Conservation (phyloP, 2,888 invertebrate species). For the Carpatolechia fugitivella region DNA sequence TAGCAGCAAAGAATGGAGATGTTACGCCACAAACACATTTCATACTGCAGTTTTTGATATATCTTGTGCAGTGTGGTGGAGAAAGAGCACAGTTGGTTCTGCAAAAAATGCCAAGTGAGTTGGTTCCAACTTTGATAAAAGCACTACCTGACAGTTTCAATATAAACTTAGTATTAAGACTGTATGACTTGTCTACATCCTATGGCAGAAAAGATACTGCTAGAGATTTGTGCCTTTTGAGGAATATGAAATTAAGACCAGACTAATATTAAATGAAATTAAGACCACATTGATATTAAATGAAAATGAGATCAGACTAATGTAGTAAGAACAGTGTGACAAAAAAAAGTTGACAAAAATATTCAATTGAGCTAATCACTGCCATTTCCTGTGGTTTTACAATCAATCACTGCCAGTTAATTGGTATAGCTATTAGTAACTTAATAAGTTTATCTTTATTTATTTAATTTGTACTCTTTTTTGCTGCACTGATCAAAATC, state of each 20-base stretch:
- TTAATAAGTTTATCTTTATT: no score
- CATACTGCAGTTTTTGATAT: constrained; percentile 86
- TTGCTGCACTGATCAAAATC: no score
- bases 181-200: constrained; percentile 88
- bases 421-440: no score
- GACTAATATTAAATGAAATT: constrained; percentile 39
- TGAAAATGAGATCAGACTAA: no score
- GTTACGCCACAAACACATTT: constrained; percentile 91
- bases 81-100: constrained; percentile 85
- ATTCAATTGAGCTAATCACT: no score
- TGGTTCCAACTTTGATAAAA: constrained; percentile 89
- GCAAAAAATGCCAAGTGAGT: constrained; percentile 85
- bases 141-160: constrained; percentile 88
- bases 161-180: constrained; percentile 84
- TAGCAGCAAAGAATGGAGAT: constrained; percentile 85
- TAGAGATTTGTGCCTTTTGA: constrained; percentile 90
- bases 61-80: constrained; percentile 87
- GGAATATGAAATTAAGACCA: constrained; percentile 86
- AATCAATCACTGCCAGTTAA: no score
- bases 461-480: no score
- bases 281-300: constrained; percentile 63
- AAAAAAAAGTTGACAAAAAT: no score
- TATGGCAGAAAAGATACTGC: constrained; percentile 91
- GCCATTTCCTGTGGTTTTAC: no score
- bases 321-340: no score